Percentiles rank a stretch among this genome's conserved stretches.
Conservation (phyloP, 37 sponge, comb jelly and placozoan genomes). For the Oopsacas minuta region DNA sequence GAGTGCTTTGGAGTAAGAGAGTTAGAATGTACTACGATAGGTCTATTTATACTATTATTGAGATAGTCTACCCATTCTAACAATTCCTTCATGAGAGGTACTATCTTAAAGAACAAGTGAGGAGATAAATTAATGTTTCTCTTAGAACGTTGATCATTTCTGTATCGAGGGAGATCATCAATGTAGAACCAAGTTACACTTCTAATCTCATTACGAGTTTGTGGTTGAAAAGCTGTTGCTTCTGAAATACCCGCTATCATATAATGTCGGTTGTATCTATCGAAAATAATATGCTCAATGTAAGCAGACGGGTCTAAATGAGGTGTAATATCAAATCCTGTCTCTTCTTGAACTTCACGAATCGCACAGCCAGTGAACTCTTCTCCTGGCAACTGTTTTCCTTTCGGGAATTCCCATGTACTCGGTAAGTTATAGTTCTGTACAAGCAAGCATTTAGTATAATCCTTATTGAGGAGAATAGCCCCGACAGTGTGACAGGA, state of each 20-base stretch:
- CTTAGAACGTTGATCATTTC: background rate
- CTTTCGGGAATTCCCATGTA: slow-evolving; percentile 6
- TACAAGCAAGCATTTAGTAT: background rate
- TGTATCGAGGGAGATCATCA: slow-evolving; percentile 14
- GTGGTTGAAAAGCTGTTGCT: background rate
- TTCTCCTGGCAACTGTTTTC: background rate
- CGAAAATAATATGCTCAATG: background rate
- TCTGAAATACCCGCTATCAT: background rate
- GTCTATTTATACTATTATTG: background rate
- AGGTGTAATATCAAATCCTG: background rate
- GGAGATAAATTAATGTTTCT: slow-evolving; percentile 1
- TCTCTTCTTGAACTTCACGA: background rate
- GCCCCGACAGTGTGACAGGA: slow-evolving; percentile 15
- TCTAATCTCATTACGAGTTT: slow-evolving; percentile 1
- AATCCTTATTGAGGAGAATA: background rate
- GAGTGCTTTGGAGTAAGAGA: background rate
- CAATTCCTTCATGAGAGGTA: background rate
- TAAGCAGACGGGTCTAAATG: background rate
- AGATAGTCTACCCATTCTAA: slow-evolving; percentile 7
- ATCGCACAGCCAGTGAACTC: background rate
- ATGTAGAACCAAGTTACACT: slow-evolving; percentile 11
- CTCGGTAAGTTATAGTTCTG: background rate
- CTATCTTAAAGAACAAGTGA: slow-evolving; percentile 4
- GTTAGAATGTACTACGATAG: background rate
- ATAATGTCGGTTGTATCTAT: background rate